Evolutionary conservation across 1,140 invertebrate genomes (phyloP).

Genomic region (Euwallacea fornicatus): DNA sequence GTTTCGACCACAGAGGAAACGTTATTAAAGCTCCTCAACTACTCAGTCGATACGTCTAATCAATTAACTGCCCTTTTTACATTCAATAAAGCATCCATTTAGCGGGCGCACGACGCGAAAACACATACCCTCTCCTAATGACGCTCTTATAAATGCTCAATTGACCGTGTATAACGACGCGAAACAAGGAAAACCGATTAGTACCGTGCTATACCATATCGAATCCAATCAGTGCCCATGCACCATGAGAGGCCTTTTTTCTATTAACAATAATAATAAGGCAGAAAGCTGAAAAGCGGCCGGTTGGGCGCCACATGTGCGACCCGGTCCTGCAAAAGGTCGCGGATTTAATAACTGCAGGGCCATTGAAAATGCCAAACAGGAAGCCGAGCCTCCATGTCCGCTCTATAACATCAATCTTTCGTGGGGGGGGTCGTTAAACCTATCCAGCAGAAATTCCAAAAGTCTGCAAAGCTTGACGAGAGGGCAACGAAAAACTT

Average conservation of each 20-base stretch:
- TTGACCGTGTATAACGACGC: constrained; percentile 21
- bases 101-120: constrained; percentile 13
- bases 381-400: not conserved
- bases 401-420: not conserved
- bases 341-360: constrained; percentile 1
- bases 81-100: constrained; percentile 9
- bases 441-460: too few relatives aligned
- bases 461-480: too few relatives aligned
- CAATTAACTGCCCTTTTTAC: not conserved
- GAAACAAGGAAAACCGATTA: constrained; percentile 16
- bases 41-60: not conserved
- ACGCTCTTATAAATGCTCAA: constrained; percentile 15
- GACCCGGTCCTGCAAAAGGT: not conserved
- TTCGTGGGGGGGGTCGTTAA: too few relatives aligned
- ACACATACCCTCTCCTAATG: constrained; percentile 13
- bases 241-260: not conserved
- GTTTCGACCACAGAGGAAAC: not conserved
- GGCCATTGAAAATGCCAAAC: not conserved
- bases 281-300: not conserved
- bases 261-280: not conserved
- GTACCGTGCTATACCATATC: constrained; percentile 1
- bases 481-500: too few relatives aligned
- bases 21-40: not conserved
- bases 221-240: constrained; percentile 12
- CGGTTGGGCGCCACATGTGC: not conserved